Conservation (phyloP, 2,113 vertebrate species). For the Ailuropoda melanoleuca region DNA sequence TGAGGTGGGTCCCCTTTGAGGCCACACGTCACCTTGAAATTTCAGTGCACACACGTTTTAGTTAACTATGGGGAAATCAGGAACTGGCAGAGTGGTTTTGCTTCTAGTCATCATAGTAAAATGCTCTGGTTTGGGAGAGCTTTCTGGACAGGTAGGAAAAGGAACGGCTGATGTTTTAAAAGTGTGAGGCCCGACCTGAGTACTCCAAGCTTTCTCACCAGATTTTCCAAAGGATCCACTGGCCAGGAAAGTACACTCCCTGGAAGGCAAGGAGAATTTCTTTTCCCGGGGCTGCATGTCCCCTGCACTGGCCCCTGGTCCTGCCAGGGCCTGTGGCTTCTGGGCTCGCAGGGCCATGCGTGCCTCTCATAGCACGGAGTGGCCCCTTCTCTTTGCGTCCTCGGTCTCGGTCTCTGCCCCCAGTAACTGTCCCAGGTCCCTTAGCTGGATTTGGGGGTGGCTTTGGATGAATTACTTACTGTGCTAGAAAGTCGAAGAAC, state of each 20-base stretch:
- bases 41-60: neutral
- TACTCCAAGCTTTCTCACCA: neutral
- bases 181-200: neutral
- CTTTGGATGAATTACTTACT: neutral
- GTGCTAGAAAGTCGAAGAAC: accelerated
- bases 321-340: neutral
- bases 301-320: neutral
- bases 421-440: neutral
- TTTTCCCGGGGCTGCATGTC: neutral
- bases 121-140: neutral
- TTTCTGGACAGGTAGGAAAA: neutral
- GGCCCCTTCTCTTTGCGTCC: neutral
- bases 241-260: neutral
- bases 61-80: no score
- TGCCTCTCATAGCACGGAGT: accelerated
- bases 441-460: neutral
- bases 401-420: neutral
- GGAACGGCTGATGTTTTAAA: neutral
- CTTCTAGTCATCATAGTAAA: neutral
- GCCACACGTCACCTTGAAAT: accelerated
- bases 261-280: no score
- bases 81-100: neutral
- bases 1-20: no score
- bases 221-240: no score
- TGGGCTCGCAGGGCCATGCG: accelerated